Base-by-base conservation (phyloP, 2,113 vertebrate genomes). In the Sinosuthora webbiana region DNA sequence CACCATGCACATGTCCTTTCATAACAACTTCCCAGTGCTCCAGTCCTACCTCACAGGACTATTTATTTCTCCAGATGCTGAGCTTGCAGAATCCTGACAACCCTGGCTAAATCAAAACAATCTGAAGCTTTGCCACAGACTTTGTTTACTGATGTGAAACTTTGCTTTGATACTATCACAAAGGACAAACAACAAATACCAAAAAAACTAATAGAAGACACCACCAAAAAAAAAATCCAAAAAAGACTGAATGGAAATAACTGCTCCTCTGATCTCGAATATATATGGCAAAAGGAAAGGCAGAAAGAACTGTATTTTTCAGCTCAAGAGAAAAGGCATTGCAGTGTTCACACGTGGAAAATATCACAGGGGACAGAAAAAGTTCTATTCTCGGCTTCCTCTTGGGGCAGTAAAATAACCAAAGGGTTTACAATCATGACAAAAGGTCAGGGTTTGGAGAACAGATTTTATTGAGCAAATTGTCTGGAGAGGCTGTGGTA, bases 1-100 rank as follows among this genome's bases (percentile, higher is more conserved):
- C 37, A n/a, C 20, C 1, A 1, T 13, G 35, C 7, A 30, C 4
- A 1, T 7, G 1, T 69, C 33, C 21, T 57, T 39, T 14, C 11
- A 3, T 33, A 49, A 39, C 37, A 73, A 18, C 8, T 82, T 74
- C 22, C 24, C 39, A 67, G 1, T 14, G 6, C 24, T 68, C 18
- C 37, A 33, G 7, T 23, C 21, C 7, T 42, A 8, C 45, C 10
- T 45, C 25, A 13, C 12, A 52, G 33, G 27, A 37, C 10, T 60
- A 25, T 71, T 31, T 20, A 69, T 63, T 85, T 69, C 59, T 64
- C 24, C 64, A 73, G 2, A 55, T 59, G 15, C 7, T 24, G 22
- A 64, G 28, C 6, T 30, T 1, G 0, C 33, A 69, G 80, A 59
- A 64, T 30, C 18, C 15, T 65, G 45, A 3, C 33, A 78, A 62